Percentiles rank a stretch among this genome's conserved stretches.
phyloP scores from a whole-genome alignment of 2,113 vertebrate species.

The Indicator maculatus region DNA sequence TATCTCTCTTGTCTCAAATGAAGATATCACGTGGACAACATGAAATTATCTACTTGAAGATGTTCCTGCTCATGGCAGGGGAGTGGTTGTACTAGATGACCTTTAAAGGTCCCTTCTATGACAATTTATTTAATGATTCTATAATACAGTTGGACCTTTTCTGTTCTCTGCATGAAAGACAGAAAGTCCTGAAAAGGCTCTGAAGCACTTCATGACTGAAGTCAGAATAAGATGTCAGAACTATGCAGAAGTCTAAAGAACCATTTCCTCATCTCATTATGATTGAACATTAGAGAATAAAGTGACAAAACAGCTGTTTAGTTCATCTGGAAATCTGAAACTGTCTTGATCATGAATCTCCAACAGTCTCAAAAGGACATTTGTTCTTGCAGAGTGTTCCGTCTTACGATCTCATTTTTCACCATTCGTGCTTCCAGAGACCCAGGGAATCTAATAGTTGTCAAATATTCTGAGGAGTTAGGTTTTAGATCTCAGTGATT shows the following conservation, averaged over 20 bases:
- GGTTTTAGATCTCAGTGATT: not conserved
- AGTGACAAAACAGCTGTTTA: not conserved
- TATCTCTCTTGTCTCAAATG: not conserved
- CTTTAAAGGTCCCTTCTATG: not conserved
- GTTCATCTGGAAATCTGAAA: not conserved
- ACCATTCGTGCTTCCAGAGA: not conserved
- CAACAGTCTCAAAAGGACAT: not conserved
- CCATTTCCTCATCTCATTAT: not conserved
- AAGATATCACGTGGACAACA: not conserved
- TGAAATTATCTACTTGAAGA: not conserved
- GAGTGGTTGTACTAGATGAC: not conserved
- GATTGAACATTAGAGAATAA: not conserved
- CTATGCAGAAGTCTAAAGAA: not conserved
- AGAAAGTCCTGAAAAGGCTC: not conserved
- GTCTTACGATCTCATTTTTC: not conserved
- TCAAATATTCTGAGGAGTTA: not conserved
- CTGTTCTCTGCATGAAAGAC: not conserved
- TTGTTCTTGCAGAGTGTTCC: not conserved
- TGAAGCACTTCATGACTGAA: not conserved
- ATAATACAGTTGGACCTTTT: not conserved
- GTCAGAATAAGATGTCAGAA: not conserved
- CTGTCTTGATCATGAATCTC: not conserved
- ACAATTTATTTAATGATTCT: not conserved
- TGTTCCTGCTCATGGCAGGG: not conserved
- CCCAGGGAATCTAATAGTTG: not conserved